Evolutionary conservation across 1,140 invertebrate species (phyloP).

Genomic region (Bombus vancouverensis): DNA sequence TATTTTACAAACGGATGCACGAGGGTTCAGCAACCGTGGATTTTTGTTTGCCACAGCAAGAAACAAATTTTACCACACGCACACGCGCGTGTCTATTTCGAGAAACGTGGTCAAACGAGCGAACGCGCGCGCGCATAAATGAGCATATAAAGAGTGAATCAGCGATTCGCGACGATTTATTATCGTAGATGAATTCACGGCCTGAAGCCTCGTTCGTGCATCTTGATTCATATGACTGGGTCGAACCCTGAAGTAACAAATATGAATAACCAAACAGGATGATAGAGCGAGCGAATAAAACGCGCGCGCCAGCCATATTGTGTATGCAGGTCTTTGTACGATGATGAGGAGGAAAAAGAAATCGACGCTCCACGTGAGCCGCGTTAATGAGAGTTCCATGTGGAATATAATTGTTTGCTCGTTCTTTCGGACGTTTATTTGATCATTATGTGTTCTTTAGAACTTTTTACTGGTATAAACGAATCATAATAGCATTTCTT

Average conservation of each 20-base stretch:
- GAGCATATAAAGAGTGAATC: constrained; percentile 58
- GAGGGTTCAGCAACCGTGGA: constrained; percentile 21
- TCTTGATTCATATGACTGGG: constrained; percentile 54
- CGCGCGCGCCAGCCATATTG: constrained; percentile 23
- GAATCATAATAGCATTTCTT: too few relatives aligned
- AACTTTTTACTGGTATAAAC: too few relatives aligned
- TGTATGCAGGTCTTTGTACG: background rate
- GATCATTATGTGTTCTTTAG: background rate
- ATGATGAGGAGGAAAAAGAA: background rate
- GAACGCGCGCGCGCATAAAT: constrained; percentile 25
- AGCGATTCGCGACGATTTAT: constrained; percentile 62
- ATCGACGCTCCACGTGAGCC: too few relatives aligned
- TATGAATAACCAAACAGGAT: constrained; percentile 53
- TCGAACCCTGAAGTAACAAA: constrained; percentile 56
- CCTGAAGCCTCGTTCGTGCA: constrained; percentile 29
- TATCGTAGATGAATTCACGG: constrained; percentile 53
- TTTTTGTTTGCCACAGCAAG: constrained; percentile 4
- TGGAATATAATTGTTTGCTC: background rate
- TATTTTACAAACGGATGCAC: constrained; percentile 20
- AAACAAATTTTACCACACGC: constrained; percentile 27
- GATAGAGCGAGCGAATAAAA: constrained; percentile 53
- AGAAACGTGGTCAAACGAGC: constrained; percentile 14
- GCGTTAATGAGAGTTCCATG: constrained; percentile 7
- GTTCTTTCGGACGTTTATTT: background rate
- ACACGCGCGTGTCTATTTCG: constrained; percentile 37